Conservation (phyloP, 2,888 invertebrate genomes). For the Copidosoma aretas region DNA sequence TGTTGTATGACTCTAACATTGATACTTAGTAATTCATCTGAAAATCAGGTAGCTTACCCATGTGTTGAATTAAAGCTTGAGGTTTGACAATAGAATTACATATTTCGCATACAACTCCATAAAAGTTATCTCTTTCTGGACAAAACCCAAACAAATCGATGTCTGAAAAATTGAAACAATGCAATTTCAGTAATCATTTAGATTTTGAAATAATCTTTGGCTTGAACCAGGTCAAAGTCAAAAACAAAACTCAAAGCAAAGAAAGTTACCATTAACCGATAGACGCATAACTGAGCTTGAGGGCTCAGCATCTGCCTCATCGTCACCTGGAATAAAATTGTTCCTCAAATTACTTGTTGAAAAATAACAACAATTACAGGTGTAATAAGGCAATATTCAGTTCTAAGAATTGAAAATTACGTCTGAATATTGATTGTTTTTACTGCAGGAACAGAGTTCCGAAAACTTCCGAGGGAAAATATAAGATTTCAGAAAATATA, state of each 20-base stretch:
- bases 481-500: too few relatives aligned
- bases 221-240: constrained; percentile 3
- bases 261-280: constrained; percentile 56
- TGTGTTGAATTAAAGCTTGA: constrained; percentile 77
- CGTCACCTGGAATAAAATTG: constrained; percentile 58
- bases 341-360: not conserved
- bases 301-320: constrained; percentile 57
- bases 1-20: not conserved
- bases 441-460: too few relatives aligned
- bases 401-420: too few relatives aligned
- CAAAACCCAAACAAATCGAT: constrained; percentile 80
- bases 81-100: constrained; percentile 81
- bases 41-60: constrained; percentile 60
- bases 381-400: too few relatives aligned
- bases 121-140: constrained; percentile 78
- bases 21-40: not conserved
- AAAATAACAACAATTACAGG: too few relatives aligned
- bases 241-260: not conserved
- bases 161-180: constrained; percentile 61
- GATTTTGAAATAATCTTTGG: not conserved
- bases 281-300: constrained; percentile 58
- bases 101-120: constrained; percentile 79
- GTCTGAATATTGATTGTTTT: too few relatives aligned
- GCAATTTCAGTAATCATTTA: not conserved
- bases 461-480: too few relatives aligned